phyloP scores from a whole-genome alignment of 2,113 vertebrate species.

The Erpornis zantholeuca region DNA sequence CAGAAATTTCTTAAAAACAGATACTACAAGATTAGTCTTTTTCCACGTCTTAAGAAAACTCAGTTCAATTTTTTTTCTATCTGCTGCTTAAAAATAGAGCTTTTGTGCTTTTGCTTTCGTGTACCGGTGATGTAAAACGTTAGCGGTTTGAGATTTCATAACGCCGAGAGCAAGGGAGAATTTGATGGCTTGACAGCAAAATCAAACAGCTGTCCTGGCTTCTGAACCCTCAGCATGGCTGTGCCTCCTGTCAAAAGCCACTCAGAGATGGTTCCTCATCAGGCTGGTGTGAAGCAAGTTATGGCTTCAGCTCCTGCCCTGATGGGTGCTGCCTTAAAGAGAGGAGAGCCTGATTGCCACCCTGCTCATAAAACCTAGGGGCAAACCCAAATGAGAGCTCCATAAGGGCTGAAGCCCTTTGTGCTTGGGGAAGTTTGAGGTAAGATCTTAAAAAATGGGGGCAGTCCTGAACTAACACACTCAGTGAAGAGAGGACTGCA shows the following conservation, averaged over 20 bases:
- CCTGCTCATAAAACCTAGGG: background rate
- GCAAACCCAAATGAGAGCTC: background rate
- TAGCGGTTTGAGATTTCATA: background rate
- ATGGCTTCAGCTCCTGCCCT: background rate
- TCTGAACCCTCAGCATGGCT: background rate
- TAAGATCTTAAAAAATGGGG: background rate
- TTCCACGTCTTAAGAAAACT: background rate
- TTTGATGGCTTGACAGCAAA: background rate
- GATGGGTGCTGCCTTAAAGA: background rate
- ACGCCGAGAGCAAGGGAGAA: background rate
- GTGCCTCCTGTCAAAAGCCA: background rate
- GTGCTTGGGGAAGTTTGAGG: background rate
- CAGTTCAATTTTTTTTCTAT: background rate
- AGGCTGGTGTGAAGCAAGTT: background rate
- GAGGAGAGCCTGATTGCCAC: background rate
- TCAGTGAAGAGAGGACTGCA: background rate
- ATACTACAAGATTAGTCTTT: background rate
- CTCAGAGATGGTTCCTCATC: background rate
- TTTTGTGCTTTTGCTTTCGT: background rate
- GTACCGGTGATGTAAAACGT: background rate
- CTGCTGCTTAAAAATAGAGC: background rate
- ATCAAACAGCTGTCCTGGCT: background rate
- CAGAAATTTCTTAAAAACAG: background rate
- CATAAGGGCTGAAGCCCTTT: background rate
- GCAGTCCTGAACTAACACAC: background rate